A percentile compares a stretch with the other conserved stretches of the same genome.
These are phyloP conservation scores for Halcyon badia DNA, from an alignment of 2,797 vertebrate species.

Conservation along the genomic window DNA sequence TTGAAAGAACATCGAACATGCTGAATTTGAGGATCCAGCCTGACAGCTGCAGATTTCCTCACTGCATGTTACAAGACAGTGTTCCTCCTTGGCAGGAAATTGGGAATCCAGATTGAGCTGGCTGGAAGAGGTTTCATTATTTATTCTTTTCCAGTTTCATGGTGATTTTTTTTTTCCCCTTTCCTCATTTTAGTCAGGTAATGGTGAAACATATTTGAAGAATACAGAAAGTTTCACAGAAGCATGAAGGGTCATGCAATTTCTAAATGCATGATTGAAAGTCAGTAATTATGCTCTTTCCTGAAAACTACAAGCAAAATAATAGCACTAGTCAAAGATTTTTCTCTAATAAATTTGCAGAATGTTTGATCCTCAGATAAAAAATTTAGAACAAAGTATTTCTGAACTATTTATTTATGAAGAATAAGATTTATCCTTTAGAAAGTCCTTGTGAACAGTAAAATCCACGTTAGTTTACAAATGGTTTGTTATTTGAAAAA, in stretches of 20 bases:
- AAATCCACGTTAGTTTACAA: background rate
- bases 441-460: background rate
- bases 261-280: background rate
- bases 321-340: background rate
- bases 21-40: constrained; percentile 7
- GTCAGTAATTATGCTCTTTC: background rate
- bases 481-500: background rate
- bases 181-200: background rate
- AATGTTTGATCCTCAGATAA: background rate
- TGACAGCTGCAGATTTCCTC: constrained; percentile 50
- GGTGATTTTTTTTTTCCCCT: rapidly evolving
- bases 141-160: background rate
- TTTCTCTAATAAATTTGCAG: background rate
- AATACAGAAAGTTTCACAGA: background rate
- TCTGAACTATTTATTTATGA: background rate
- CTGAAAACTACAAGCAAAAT: background rate
- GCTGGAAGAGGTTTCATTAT: background rate
- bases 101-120: background rate
- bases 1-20: background rate
- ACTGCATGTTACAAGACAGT: constrained; percentile 4
- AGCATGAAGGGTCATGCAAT: background rate
- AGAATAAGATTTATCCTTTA: background rate
- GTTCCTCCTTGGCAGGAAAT: constrained; percentile 18
- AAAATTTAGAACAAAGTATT: background rate
- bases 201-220: background rate